Evolutionary conservation across 2,888 invertebrate species (phyloP), one percentile per base, ranked within the genome.

Genomic region (Thyatira batis): DNA sequence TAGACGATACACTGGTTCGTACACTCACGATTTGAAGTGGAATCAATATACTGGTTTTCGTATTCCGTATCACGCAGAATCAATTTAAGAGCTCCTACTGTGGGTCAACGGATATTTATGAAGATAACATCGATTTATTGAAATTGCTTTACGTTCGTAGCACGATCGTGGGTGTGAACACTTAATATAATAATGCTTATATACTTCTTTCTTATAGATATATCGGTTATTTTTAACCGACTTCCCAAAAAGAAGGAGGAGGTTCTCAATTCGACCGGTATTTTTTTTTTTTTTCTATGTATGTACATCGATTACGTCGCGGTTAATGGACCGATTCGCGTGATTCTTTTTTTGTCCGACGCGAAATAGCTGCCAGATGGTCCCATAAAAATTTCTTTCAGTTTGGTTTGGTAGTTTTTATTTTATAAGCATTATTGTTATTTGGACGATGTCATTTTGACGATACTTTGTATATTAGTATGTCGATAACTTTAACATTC

Each of bases 21-120:
- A 48, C 46, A 49, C 52, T 50, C 57, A 45, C 63, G 68, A 60
- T 69, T 65, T 70, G 67, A 68, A 78, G 71, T 71, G 70, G 69
- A 79, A 79, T 80, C 80, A 76, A 82, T 82, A 79, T 64, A 66
- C 67, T 70, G 69, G 71, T 74, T 78, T 81, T 80, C 77, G 83
- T 80, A 80, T 81, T 80, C 81, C 80, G 75, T 77, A 84, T 84
- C 87, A 88, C 87, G 88, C 85, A 84, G 78, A 85, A 87, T 84
- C 88, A 88, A 89, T 89, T 89, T 87, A 78, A 82, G 85, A 85
- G 81, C 87, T 86, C 85, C 81, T 82, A 85, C 84, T 77, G 87
- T 74, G 87, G 85, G 83, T 87, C 84, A 85, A 85, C 73, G 78
- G 79, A 82, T 87, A 87, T 86, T 86, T 88, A 89, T 84, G 82